Conservation (phyloP, 2,888 invertebrate species). For the Sarcophaga caerulescens region DNA sequence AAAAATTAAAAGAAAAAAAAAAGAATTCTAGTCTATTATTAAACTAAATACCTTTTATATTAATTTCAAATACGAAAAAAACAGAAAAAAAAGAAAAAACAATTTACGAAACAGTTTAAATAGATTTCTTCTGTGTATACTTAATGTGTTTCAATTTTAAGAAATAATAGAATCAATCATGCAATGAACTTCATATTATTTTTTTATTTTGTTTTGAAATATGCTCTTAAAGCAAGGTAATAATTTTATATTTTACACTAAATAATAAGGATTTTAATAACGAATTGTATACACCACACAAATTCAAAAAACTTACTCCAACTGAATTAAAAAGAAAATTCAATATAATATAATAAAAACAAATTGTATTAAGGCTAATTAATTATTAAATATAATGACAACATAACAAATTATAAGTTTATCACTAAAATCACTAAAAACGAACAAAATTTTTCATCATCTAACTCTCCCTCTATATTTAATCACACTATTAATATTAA, state of each 20-base stretch:
- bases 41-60: too few relatives aligned
- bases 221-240: not conserved
- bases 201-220: too few relatives aligned
- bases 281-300: not conserved
- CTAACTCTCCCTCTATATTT: not conserved
- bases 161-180: too few relatives aligned
- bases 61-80: too few relatives aligned
- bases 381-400: slow-evolving; percentile 13
- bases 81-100: too few relatives aligned
- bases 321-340: not conserved
- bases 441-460: not conserved
- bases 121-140: too few relatives aligned
- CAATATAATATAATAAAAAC: not conserved
- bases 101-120: too few relatives aligned
- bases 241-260: slow-evolving; percentile 5
- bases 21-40: too few relatives aligned
- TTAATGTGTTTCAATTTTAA: too few relatives aligned
- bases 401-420: slow-evolving; percentile 12
- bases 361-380: not conserved
- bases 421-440: slow-evolving; percentile 17
- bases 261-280: not conserved
- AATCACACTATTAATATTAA: slow-evolving; percentile 5
- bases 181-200: too few relatives aligned
- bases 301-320: not conserved
- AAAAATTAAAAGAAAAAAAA: too few relatives aligned